phyloP scores from a whole-genome alignment of 2,797 vertebrate species.

The Oreortyx pictus region DNA sequence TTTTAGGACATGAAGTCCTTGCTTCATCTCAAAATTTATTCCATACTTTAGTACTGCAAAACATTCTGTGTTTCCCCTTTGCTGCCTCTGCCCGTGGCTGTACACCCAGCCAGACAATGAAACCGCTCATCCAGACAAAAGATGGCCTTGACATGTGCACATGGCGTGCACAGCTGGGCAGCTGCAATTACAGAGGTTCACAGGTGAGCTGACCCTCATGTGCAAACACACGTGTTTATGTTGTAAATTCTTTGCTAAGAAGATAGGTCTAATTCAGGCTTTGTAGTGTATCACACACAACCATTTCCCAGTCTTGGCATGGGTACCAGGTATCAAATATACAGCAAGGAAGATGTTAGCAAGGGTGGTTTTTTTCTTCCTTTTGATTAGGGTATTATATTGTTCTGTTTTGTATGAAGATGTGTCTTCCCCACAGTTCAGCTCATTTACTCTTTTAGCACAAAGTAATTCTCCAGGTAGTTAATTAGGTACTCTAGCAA shows the following conservation, averaged over 20 bases:
- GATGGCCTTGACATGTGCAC: neutral
- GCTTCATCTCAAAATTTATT: neutral
- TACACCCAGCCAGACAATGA: neutral
- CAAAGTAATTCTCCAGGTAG: neutral
- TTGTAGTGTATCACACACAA: neutral
- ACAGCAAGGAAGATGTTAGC: fast-evolving
- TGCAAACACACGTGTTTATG: conserved; percentile 41
- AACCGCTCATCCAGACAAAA: conserved; percentile 11
- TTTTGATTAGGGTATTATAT: neutral
- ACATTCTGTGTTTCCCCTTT: neutral
- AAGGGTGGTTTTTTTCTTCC: neutral
- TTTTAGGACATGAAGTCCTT: neutral
- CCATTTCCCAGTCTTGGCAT: neutral
- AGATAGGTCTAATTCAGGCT: neutral
- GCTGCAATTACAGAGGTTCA: conserved; percentile 19
- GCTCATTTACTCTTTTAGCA: neutral
- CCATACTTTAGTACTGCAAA: neutral
- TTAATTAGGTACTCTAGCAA: neutral
- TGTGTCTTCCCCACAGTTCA: neutral
- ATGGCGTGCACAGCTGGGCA: neutral
- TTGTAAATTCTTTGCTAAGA: conserved; percentile 55
- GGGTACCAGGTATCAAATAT: neutral
- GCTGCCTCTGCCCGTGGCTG: neutral
- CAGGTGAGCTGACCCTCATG: conserved; percentile 20
- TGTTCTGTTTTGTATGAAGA: neutral